phyloP scores from a whole-genome alignment of 2,113 vertebrate species.

The Ranitomeya imitator region DNA sequence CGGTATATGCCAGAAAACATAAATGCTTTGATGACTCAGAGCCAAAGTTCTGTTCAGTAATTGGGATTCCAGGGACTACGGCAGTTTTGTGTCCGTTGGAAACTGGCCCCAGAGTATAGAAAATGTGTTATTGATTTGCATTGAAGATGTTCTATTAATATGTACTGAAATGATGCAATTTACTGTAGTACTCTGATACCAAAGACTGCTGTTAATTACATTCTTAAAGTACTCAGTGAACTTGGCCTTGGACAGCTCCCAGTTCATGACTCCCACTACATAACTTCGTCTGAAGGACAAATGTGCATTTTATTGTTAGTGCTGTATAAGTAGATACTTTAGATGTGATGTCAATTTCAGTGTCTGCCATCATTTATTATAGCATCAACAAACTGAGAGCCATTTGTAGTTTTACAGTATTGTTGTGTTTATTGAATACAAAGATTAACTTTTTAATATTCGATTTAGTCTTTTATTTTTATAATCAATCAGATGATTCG shows the following conservation, averaged over 20 bases:
- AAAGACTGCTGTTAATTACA: background rate
- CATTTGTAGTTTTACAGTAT: slow-evolving; percentile 2
- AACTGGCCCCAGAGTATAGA: background rate
- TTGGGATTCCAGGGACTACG: background rate
- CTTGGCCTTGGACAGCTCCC: background rate
- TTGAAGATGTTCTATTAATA: background rate
- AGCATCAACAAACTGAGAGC: background rate
- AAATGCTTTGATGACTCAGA: no score
- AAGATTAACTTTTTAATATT: background rate
- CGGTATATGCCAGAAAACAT: no score
- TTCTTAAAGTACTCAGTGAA: background rate
- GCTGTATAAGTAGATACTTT: background rate
- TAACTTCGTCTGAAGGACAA: slow-evolving; percentile 17
- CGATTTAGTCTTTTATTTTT: background rate
- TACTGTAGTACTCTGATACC: background rate
- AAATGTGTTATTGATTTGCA: background rate
- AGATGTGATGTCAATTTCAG: background rate
- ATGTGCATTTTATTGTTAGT: background rate
- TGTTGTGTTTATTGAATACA: background rate
- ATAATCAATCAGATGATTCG: background rate
- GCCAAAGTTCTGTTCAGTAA: background rate
- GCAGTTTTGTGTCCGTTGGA: background rate
- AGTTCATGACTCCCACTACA: slow-evolving; percentile 2
- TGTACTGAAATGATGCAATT: background rate
- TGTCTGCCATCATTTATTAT: background rate